Conservation (phyloP, 2,888 invertebrate species). For the Drosophila atripex region DNA sequence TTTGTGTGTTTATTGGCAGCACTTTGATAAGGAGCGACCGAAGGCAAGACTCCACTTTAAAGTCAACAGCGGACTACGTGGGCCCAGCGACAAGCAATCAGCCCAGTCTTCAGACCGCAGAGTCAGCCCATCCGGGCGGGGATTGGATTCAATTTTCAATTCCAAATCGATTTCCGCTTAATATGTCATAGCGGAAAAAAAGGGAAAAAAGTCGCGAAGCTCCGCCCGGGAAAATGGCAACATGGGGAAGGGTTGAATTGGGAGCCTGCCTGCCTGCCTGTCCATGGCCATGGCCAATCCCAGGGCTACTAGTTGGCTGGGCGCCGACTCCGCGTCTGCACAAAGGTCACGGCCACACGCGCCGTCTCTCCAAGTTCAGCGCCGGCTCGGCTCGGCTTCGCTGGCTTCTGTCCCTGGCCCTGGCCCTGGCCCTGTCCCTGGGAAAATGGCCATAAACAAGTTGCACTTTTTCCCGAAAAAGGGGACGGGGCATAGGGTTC, state of each 20-base stretch:
- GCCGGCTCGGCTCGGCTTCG: not conserved
- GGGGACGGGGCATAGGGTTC: not conserved
- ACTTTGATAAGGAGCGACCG: constrained; percentile 53
- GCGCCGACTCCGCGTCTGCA: constrained; percentile 72
- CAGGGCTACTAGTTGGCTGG: constrained; percentile 53
- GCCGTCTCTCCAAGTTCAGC: constrained; percentile 8
- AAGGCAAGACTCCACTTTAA: constrained; percentile 50
- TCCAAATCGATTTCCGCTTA: constrained; percentile 72
- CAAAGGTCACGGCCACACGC: constrained; percentile 69
- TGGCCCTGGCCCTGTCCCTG: constrained; percentile 14
- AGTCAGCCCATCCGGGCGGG: constrained; percentile 26
- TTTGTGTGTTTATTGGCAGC: constrained; percentile 44
- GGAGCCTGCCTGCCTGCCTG: constrained; percentile 18
- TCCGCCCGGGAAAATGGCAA: constrained; percentile 35
- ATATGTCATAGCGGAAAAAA: constrained; percentile 54
- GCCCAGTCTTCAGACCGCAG: constrained; percentile 18
- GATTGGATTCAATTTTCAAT: constrained; percentile 62
- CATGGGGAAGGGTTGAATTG: not conserved
- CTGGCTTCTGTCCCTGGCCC: constrained; percentile 1
- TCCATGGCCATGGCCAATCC: constrained; percentile 40
- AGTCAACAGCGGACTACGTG: constrained; percentile 7
- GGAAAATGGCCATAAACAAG: constrained; percentile 45
- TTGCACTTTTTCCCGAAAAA: constrained; percentile 46
- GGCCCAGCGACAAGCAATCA: constrained; percentile 4
- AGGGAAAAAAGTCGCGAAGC: constrained; percentile 30